Base-by-base conservation (phyloP, 2,113 vertebrate genomes). In the Todiramphus chloris region DNA sequence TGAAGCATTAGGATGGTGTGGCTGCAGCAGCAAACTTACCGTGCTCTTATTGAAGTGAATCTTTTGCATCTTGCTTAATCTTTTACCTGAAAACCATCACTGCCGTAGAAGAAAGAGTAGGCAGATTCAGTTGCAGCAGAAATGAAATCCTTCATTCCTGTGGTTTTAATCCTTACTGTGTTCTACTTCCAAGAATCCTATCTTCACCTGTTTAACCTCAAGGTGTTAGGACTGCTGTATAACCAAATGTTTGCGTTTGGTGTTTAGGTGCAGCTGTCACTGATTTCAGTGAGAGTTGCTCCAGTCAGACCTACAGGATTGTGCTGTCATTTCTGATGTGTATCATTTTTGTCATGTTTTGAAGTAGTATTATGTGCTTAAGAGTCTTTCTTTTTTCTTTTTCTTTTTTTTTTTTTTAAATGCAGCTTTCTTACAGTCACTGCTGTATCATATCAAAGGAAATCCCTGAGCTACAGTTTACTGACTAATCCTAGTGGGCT, bases 381-480 rank as follows among this genome's bases (percentile, higher is more conserved):
- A 79, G 33, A 85, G 37, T 50, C 7, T 2, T 82, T 84, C 14
- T 72, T 39, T n/a, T 24, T 30, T 51, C 31, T 41, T 31, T 17
- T 39, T 59, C 24, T 33, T n/a, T 56, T 28, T 41, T 35, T 14
- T 62, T 76, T 31, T n/a, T 77, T 72, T 30, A 30, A 23, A 92
- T 94, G 18, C 96, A 99, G 99, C 48, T 99, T 99, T 97, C 92
- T 99, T 95, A 97, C 97, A 46, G 98, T 98, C 43, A 97, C 97
- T 55, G 99, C 99, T 41, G 83, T 98, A 77, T 99, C 99, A 58
- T 98, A 98, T 96, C 99, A 99, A 96, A 98, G 98, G 85, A 98
- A 98, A 92, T 95, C 98, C 14, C 97, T 99, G 97, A 98, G 94
- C 96, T 99, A 99, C 97, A 98, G 98, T 96, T 98, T 99, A 37